Evolutionary conservation across 2,888 invertebrate genomes (phyloP).

Genomic region (Acrobasis suavella): DNA sequence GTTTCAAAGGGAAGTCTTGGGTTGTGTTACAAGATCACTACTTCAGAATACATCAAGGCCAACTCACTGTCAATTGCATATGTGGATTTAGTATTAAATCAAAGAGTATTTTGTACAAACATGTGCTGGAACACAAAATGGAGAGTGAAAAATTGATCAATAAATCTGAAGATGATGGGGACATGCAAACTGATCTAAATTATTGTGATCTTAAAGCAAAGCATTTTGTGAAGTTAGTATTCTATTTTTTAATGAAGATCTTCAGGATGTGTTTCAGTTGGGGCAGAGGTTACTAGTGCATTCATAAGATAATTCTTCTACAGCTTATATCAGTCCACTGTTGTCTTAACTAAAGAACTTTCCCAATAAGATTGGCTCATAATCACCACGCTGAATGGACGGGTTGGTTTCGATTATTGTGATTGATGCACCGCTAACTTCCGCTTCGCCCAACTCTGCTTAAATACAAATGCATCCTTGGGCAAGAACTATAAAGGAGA

Average conservation of each 20-base stretch:
- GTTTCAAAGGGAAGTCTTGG: constrained; percentile 19
- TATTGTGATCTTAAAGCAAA: constrained; percentile 12
- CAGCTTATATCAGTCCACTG: too few relatives aligned
- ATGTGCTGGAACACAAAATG: constrained; percentile 65
- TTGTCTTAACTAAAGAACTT: too few relatives aligned
- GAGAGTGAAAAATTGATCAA: constrained; percentile 53
- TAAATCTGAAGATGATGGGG: background rate
- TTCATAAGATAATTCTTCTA: too few relatives aligned
- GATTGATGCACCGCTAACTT: too few relatives aligned
- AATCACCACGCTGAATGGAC: too few relatives aligned
- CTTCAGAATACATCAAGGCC: constrained; percentile 10
- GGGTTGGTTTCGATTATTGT: too few relatives aligned
- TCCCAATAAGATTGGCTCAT: too few relatives aligned
- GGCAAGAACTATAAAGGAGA: too few relatives aligned
- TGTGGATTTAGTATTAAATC: constrained; percentile 55
- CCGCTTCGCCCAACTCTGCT: too few relatives aligned
- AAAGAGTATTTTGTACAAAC: constrained; percentile 69
- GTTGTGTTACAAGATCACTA: constrained; percentile 8
- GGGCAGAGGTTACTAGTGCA: too few relatives aligned
- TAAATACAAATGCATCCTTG: too few relatives aligned
- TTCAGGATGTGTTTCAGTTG: too few relatives aligned
- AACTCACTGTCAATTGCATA: constrained; percentile 6
- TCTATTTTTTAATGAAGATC: background rate
- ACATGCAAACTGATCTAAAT: constrained; percentile 6
- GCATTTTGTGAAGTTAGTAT: constrained; percentile 35